phyloP scores from a whole-genome alignment of 2,888 invertebrate genomes.

The Lasioglossum leucozonium region DNA sequence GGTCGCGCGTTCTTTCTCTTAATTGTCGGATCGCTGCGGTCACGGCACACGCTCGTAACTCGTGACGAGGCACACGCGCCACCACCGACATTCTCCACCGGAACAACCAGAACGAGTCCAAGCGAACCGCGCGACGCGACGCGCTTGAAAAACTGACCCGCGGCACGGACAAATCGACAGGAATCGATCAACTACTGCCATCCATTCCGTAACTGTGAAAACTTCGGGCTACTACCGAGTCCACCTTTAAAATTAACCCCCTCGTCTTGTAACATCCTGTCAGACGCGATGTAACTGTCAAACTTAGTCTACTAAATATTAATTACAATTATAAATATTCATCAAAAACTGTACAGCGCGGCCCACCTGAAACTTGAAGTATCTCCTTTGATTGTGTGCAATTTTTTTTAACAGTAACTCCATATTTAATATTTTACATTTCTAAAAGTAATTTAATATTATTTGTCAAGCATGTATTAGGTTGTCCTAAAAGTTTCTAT shows the following conservation, averaged over 20 bases:
- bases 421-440: no score
- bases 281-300: background rate
- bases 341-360: background rate
- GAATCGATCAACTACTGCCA: background rate
- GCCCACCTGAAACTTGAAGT: background rate
- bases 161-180: background rate
- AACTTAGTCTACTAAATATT: background rate
- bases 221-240: background rate
- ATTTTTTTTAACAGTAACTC: no score
- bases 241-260: no score
- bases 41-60: background rate
- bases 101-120: background rate
- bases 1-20: slow-evolving; percentile 49
- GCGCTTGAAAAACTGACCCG: background rate
- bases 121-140: background rate
- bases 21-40: slow-evolving; percentile 50
- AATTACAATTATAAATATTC: no score
- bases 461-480: background rate
- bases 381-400: no score
- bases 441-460: no score
- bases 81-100: background rate
- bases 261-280: no score
- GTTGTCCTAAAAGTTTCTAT: no score
- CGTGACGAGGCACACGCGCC: background rate
- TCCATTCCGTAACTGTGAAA: background rate